Evolutionary conservation across 2,797 vertebrate genomes (phyloP).

Genomic region (Helostoma temminkii): DNA sequence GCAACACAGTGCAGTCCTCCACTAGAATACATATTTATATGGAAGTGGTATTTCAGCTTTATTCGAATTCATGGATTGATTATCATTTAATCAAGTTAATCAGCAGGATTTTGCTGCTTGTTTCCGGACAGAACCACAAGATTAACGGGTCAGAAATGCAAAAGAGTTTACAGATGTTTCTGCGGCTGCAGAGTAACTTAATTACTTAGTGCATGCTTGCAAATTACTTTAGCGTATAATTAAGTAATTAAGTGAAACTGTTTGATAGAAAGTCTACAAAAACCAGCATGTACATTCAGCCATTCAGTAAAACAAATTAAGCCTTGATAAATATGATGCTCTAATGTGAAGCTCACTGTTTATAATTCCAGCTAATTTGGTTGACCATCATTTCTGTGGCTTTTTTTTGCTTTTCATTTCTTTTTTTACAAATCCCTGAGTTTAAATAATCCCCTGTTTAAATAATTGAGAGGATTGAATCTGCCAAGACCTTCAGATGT

Average conservation of each 20-base stretch:
- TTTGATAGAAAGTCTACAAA: not conserved
- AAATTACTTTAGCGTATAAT: not conserved
- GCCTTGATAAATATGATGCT: not conserved
- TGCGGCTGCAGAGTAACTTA: not conserved
- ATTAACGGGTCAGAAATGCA: not conserved
- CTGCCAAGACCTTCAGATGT: constrained; percentile 43
- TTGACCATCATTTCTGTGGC: not conserved
- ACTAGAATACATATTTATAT: too few relatives aligned
- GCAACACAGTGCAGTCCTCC: too few relatives aligned
- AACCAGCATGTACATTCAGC: not conserved
- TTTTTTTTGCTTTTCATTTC: too few relatives aligned
- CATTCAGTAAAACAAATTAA: not conserved
- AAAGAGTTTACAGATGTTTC: constrained; percentile 2
- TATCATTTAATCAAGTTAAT: not conserved
- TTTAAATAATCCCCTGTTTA: constrained; percentile 20
- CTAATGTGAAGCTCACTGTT: not conserved
- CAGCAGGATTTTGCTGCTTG: not conserved
- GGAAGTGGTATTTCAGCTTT: too few relatives aligned
- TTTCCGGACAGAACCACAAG: not conserved
- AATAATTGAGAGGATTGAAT: constrained; percentile 15
- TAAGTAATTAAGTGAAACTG: not conserved
- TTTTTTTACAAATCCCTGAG: not conserved
- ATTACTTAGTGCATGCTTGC: not conserved
- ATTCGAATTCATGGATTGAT: too few relatives aligned
- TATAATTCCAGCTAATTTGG: constrained; percentile 4